A percentile compares a stretch with the other conserved stretches of the same genome.
phyloP scores from a whole-genome alignment of 2,888 invertebrate genomes.

The Meteorus cinctellus region DNA sequence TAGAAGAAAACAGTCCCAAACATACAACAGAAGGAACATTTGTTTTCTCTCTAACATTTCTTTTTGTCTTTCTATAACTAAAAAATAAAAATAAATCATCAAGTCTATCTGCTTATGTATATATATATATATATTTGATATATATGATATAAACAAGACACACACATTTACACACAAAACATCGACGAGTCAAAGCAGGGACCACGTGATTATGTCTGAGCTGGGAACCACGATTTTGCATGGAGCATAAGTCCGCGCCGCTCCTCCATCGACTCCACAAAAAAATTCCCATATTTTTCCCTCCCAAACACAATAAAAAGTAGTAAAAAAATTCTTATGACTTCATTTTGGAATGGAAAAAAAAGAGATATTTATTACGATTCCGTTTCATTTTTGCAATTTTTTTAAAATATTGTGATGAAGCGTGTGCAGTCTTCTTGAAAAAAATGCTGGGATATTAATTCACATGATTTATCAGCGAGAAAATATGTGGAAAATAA shows the following conservation, averaged over 20 bases:
- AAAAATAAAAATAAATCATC: too few relatives aligned
- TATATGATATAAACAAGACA: slow-evolving; percentile 46
- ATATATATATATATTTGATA: slow-evolving; percentile 41
- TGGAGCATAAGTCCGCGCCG: slow-evolving; percentile 79
- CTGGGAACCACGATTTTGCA: slow-evolving; percentile 88
- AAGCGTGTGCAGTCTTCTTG: neutral
- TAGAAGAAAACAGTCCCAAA: neutral
- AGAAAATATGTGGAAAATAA: too few relatives aligned
- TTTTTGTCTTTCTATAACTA: neutral
- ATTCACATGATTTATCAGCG: too few relatives aligned
- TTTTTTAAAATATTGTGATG: too few relatives aligned
- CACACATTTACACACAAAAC: slow-evolving; percentile 62
- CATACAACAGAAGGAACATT: neutral
- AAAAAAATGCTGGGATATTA: too few relatives aligned
- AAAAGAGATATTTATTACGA: too few relatives aligned
- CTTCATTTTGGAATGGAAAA: too few relatives aligned
- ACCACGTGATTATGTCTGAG: slow-evolving; percentile 83
- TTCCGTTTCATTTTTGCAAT: neutral
- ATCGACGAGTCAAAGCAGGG: slow-evolving; percentile 73
- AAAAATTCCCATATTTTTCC: slow-evolving; percentile 31
- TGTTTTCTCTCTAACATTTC: neutral
- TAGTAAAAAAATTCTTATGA: neutral
- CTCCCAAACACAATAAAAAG: neutral
- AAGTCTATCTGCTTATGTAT: neutral
- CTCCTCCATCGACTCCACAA: slow-evolving; percentile 76